A percentile compares a stretch with the other conserved stretches of the same genome.
Conservation (phyloP, 2,113 vertebrate species). For the Oncorhynchus clarkii region DNA sequence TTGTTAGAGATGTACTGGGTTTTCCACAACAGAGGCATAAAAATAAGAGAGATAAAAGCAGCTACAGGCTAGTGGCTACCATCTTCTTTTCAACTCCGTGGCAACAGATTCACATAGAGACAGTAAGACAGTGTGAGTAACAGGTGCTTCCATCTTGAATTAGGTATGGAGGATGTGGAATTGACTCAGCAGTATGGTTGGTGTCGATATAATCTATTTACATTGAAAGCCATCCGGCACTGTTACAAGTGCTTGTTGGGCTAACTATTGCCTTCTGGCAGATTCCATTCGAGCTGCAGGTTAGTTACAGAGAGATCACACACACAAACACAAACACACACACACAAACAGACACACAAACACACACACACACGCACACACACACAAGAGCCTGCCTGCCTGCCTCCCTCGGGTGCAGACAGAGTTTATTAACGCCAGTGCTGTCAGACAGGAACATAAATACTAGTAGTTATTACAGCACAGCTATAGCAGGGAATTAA, state of each 20-base stretch:
- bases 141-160: too few relatives aligned
- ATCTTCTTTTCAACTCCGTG: too few relatives aligned
- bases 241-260: neutral
- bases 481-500: slow-evolving; percentile 2
- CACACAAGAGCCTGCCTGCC: neutral
- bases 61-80: neutral
- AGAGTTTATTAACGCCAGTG: slow-evolving; percentile 33
- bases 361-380: neutral
- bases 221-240: neutral
- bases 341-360: too few relatives aligned
- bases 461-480: slow-evolving; percentile 26
- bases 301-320: neutral
- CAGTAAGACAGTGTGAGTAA: neutral
- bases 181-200: too few relatives aligned
- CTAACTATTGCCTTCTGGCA: neutral
- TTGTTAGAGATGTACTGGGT: neutral
- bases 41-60: neutral
- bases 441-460: slow-evolving; percentile 34
- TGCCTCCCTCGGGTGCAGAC: neutral
- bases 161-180: too few relatives aligned
- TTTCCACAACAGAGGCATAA: neutral
- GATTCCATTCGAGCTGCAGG: neutral
- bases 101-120: neutral
- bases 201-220: neutral
- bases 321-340: neutral